These are phyloP conservation scores for Lophius americanus DNA, from an alignment of 2,797 vertebrate species.

Conservation along the genomic window DNA sequence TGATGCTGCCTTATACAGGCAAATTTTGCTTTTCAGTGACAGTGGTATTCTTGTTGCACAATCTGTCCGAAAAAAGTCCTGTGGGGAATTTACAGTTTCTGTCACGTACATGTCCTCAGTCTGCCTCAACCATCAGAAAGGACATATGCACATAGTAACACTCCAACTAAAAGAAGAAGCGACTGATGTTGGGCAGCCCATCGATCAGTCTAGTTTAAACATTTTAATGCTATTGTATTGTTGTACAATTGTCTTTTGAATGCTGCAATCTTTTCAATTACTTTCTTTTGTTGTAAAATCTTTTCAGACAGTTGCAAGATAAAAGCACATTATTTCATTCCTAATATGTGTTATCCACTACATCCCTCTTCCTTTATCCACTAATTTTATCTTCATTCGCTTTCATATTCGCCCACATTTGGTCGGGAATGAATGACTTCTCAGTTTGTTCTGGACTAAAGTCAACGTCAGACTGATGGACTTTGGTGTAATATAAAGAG, in stretches of 20 bases:
- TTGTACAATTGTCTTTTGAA: conserved; percentile 43
- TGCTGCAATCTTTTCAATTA: conserved; percentile 48
- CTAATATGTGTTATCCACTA: conserved; percentile 35
- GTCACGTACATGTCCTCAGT: conserved; percentile 65
- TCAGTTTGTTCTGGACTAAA: too few relatives aligned
- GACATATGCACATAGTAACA: conserved; percentile 43
- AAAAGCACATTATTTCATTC: conserved; percentile 42
- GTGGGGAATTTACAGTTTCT: conserved; percentile 70
- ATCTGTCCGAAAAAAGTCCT: conserved; percentile 66
- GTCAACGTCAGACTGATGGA: too few relatives aligned
- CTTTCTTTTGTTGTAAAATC: conserved; percentile 56
- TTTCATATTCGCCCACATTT: conserved; percentile 7
- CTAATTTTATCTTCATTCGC: conserved; percentile 44
- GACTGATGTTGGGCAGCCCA: conserved; percentile 62
- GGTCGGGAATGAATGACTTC: too few relatives aligned
- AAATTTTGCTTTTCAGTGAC: conserved; percentile 76
- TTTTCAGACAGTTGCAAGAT: conserved; percentile 43
- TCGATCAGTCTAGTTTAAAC: conserved; percentile 54
- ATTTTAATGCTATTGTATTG: conserved; percentile 46
- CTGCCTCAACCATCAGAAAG: conserved; percentile 57
- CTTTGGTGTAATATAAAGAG: too few relatives aligned
- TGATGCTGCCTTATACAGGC: conserved; percentile 64
- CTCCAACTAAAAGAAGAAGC: conserved; percentile 32
- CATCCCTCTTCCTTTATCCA: conserved; percentile 30
- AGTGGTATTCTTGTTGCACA: conserved; percentile 66